A percentile compares a stretch with the other conserved stretches of the same genome.
phyloP scores from a whole-genome alignment of 2,888 invertebrate species.

The Nineta flava region DNA sequence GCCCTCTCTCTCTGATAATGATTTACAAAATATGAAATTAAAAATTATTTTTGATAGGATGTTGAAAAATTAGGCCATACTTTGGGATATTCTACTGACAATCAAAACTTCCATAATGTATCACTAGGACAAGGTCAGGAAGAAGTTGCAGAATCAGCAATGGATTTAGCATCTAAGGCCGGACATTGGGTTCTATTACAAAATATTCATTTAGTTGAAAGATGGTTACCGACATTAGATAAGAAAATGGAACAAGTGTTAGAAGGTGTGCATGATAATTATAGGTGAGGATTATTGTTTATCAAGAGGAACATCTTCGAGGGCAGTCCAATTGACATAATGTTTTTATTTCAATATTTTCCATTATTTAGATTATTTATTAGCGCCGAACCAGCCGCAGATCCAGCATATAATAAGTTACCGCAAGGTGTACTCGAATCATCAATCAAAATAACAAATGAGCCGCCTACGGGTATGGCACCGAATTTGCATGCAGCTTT shows the following conservation, averaged over 20 bases:
- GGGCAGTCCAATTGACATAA: not conserved
- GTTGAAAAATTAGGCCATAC: slow-evolving; percentile 73
- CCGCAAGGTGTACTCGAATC: slow-evolving; percentile 82
- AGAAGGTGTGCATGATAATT: slow-evolving; percentile 45
- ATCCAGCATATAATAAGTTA: slow-evolving; percentile 47
- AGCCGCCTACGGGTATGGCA: slow-evolving; percentile 89
- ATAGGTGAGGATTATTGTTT: slow-evolving; percentile 25
- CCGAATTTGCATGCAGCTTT: slow-evolving; percentile 87
- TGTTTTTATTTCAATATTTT: no score
- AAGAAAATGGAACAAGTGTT: slow-evolving; percentile 78
- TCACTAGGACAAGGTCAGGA: slow-evolving; percentile 93
- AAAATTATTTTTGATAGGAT: slow-evolving; percentile 36
- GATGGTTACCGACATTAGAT: slow-evolving; percentile 76
- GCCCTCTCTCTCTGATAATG: no score
- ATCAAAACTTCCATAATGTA: slow-evolving; percentile 79
- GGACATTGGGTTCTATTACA: slow-evolving; percentile 92
- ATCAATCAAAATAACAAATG: slow-evolving; percentile 90
- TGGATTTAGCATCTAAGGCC: slow-evolving; percentile 53
- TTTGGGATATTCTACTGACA: slow-evolving; percentile 62
- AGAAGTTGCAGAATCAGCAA: slow-evolving; percentile 74
- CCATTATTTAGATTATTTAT: slow-evolving; percentile 52
- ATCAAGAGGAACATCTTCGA: not conserved
- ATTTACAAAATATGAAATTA: no score
- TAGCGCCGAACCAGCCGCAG: slow-evolving; percentile 72
- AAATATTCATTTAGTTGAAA: slow-evolving; percentile 82